These are phyloP conservation scores for Amphipyra tragopoginis DNA, from an alignment of 2,888 invertebrate genomes.

Conservation along the genomic window DNA sequence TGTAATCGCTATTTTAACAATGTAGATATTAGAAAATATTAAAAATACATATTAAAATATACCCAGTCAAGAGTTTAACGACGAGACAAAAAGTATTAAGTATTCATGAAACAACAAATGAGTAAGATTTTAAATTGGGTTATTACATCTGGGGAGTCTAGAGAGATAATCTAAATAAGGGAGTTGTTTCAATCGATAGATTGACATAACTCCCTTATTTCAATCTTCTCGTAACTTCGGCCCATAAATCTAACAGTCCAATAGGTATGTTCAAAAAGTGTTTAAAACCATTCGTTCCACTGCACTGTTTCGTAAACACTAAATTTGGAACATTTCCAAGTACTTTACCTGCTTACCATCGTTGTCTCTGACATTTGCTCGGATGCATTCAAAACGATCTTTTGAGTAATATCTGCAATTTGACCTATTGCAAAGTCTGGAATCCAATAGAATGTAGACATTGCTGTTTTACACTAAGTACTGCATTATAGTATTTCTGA, in stretches of 20 bases:
- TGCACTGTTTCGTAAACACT: slow-evolving; percentile 45
- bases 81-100: not conserved
- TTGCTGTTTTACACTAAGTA: slow-evolving; percentile 26
- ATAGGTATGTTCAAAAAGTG: slow-evolving; percentile 30
- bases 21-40: not conserved
- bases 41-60: too few species aligned
- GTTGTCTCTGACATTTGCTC: slow-evolving; percentile 43
- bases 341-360: slow-evolving; percentile 31
- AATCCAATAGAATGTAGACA: slow-evolving; percentile 37
- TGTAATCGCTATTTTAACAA: not conserved
- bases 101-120: not conserved
- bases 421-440: slow-evolving; percentile 52
- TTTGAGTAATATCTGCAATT: slow-evolving; percentile 44
- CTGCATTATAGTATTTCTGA: slow-evolving; percentile 27
- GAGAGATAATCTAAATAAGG: too few species aligned
- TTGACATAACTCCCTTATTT: too few species aligned
- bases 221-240: slow-evolving; percentile 19
- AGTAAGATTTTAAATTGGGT: not conserved
- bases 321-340: slow-evolving; percentile 55
- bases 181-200: too few species aligned
- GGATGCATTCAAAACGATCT: slow-evolving; percentile 40
- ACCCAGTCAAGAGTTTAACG: not conserved
- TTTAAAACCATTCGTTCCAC: slow-evolving; percentile 32
- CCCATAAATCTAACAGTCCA: slow-evolving; percentile 32
- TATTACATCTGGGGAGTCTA: too few species aligned